These are phyloP conservation scores for Norana najaformis DNA, from an alignment of 2,888 invertebrate species.

Conservation along the genomic window DNA sequence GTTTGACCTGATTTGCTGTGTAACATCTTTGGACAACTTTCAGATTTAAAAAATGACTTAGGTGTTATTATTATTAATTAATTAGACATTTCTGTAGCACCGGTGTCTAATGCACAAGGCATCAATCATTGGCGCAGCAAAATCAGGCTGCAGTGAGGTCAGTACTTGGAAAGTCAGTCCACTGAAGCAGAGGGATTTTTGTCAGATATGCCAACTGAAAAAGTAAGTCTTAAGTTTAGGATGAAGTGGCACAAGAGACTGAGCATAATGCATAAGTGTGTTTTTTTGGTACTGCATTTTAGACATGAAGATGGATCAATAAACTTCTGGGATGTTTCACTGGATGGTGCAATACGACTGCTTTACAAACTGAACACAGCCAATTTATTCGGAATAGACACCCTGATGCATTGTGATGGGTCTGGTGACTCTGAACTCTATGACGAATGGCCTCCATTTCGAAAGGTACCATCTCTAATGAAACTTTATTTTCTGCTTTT, in stretches of 20 bases:
- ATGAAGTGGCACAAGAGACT: too few relatives aligned
- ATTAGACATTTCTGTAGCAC: too few relatives aligned
- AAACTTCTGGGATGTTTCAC: constrained; percentile 88
- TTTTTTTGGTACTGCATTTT: background rate
- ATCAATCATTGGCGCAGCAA: too few relatives aligned
- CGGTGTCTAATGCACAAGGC: too few relatives aligned
- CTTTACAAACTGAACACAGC: constrained; percentile 73
- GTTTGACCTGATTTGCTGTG: background rate
- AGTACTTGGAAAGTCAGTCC: too few relatives aligned
- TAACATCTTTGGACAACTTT: background rate
- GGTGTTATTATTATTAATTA: too few relatives aligned
- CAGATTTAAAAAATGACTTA: background rate
- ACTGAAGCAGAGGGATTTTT: too few relatives aligned
- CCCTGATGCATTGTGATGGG: background rate
- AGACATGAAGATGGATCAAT: constrained; percentile 96
- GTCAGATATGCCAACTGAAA: too few relatives aligned
- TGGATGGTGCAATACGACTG: constrained; percentile 74
- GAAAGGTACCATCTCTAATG: constrained; percentile 68
- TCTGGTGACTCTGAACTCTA: background rate
- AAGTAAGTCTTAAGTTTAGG: too few relatives aligned
- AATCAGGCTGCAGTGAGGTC: too few relatives aligned
- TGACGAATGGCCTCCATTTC: constrained; percentile 93
- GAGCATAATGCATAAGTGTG: too few relatives aligned
- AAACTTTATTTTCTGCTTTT: background rate
- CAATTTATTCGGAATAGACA: constrained; percentile 51